Evolutionary conservation across 2,888 invertebrate species (phyloP).

Genomic region (Tribolium freemani): DNA sequence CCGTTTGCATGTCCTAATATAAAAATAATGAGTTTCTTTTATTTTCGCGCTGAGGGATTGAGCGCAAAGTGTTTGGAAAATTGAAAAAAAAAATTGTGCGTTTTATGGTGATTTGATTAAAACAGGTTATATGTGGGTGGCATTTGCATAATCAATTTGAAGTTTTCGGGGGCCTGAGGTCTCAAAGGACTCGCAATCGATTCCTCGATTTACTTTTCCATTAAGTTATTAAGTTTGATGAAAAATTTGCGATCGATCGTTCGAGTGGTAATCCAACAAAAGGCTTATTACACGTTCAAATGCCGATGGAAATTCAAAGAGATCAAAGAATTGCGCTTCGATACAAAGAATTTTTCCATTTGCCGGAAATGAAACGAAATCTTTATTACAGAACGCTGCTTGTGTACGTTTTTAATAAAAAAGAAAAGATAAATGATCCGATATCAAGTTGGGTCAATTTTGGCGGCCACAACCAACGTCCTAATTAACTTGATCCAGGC

Average conservation of each 20-base stretch:
- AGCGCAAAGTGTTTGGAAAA: not conserved
- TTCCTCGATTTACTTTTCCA: conserved; percentile 3
- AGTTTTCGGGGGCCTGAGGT: not conserved
- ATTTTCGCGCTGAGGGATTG: not conserved
- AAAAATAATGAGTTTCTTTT: not conserved
- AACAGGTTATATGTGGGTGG: not conserved
- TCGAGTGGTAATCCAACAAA: conserved; percentile 36
- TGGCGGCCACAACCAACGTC: no score
- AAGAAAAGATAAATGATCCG: not conserved
- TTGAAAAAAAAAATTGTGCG: no score
- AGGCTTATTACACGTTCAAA: conserved; percentile 32
- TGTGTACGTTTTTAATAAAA: not conserved
- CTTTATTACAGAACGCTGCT: conserved; percentile 13
- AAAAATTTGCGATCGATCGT: not conserved
- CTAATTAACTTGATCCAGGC: not conserved
- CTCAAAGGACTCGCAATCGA: not conserved
- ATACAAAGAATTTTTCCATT: conserved; percentile 38
- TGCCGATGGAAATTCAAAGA: conserved; percentile 36
- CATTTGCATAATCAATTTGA: conserved; percentile 18
- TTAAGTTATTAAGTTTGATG: conserved; percentile 6
- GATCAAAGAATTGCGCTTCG: conserved; percentile 32
- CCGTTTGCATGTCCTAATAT: no score
- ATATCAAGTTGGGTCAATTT: not conserved
- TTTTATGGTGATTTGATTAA: conserved; percentile 22
- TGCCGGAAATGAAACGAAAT: conserved; percentile 33